A percentile compares a stretch with the other conserved stretches of the same genome.
Evolutionary conservation across 1,140 invertebrate genomes (phyloP).

Genomic region (Spodoptera litura): DNA sequence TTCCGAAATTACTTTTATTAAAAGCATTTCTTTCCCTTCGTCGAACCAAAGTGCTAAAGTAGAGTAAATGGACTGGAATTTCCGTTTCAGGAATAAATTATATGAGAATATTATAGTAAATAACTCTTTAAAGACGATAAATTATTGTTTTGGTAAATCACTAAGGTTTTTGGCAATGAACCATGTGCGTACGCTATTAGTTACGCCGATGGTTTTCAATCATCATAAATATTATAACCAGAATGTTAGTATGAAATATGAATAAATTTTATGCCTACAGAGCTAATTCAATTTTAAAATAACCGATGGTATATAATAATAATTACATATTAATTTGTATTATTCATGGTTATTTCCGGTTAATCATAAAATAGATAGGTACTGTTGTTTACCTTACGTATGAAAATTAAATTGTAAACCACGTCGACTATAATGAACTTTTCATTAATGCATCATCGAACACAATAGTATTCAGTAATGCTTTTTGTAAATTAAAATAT

Average conservation of each 20-base stretch:
- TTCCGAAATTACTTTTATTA: conserved; percentile 82
- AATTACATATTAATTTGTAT: no score
- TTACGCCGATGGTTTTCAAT: no score
- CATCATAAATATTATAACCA: no score
- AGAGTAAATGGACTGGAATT: conserved; percentile 82
- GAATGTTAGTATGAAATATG: no score
- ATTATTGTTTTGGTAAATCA: neutral
- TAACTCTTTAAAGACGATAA: conserved; percentile 63
- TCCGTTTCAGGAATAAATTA: conserved; percentile 80
- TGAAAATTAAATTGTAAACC: neutral
- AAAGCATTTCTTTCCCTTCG: conserved; percentile 79
- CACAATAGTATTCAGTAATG: neutral
- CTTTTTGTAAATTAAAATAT: no score
- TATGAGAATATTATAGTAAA: conserved; percentile 68
- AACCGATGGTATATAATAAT: no score
- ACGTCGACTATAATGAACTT: neutral
- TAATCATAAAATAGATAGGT: neutral
- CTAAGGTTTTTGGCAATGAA: neutral
- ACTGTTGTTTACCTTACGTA: neutral
- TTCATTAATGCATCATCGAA: neutral
- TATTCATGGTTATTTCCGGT: neutral
- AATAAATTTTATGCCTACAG: no score
- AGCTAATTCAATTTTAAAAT: no score
- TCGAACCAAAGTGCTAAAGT: conserved; percentile 80
- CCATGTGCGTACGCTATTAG: no score